These are phyloP conservation scores for Sarcophaga rosellei DNA, from an alignment of 2,888 invertebrate genomes.

Conservation along the genomic window DNA sequence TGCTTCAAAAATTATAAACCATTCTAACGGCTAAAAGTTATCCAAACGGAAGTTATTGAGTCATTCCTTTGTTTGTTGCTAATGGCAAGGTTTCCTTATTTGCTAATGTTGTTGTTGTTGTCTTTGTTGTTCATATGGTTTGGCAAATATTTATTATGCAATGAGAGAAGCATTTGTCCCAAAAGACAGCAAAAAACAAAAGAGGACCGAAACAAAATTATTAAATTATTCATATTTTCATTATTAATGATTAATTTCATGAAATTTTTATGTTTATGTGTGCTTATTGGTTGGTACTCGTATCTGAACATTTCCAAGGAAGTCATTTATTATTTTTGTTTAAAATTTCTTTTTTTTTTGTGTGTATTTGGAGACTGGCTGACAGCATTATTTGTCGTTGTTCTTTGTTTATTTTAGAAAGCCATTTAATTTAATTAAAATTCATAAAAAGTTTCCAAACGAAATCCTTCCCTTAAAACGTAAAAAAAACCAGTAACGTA, in stretches of 20 bases:
- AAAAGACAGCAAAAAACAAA: not conserved
- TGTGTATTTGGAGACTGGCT: not conserved
- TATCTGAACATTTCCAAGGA: constrained; percentile 23
- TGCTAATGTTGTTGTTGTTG: not conserved
- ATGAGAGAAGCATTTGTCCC: constrained; percentile 25
- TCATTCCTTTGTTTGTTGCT: no score
- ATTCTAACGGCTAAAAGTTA: no score
- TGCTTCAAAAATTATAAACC: no score
- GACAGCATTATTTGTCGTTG: not conserved
- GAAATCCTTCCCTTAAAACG: no score
- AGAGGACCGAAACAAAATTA: no score
- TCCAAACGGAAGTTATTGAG: no score
- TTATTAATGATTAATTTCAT: constrained; percentile 54
- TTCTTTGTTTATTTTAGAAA: not conserved
- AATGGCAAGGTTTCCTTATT: no score
- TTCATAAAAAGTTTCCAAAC: constrained; percentile 20
- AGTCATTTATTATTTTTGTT: constrained; percentile 43
- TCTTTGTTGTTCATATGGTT: not conserved
- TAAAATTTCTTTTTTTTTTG: not conserved
- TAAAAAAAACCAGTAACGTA: no score
- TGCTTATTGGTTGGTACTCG: no score
- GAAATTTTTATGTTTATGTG: not conserved
- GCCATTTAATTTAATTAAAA: constrained; percentile 21
- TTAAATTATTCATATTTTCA: constrained; percentile 1
- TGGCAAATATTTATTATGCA: constrained; percentile 16